These are phyloP conservation scores for Saccopteryx bilineata DNA, from an alignment of 2,113 vertebrate species.

Conservation along the genomic window DNA sequence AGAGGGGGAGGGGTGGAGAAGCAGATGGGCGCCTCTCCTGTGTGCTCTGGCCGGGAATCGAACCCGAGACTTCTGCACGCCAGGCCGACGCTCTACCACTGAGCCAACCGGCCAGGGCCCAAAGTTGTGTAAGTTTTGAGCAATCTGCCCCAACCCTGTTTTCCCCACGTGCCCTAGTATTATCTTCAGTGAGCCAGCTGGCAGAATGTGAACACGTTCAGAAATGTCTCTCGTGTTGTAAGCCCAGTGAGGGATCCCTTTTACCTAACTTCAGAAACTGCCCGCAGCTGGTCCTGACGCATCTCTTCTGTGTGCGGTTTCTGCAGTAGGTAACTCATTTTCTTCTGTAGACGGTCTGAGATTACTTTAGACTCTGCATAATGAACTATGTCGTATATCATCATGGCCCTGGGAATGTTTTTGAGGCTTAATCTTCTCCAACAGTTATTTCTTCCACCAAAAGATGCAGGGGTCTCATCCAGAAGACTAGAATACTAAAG, in stretches of 20 bases:
- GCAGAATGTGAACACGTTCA: slow-evolving; percentile 52
- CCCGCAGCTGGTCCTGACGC: slow-evolving; percentile 65
- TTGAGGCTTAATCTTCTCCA: slow-evolving; percentile 86
- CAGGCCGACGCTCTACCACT: no score
- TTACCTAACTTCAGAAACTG: slow-evolving; percentile 85
- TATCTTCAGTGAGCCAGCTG: slow-evolving; percentile 44
- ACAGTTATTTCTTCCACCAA: slow-evolving; percentile 86
- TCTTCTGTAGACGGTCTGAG: slow-evolving; percentile 79
- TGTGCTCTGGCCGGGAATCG: no score
- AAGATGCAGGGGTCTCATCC: slow-evolving; percentile 85
- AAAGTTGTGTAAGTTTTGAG: slow-evolving; percentile 51
- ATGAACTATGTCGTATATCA: slow-evolving; percentile 83
- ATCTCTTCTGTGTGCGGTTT: slow-evolving; percentile 80
- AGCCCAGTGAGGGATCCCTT: slow-evolving; percentile 24
- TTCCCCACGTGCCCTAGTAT: slow-evolving; percentile 20
- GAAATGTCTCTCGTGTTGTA: slow-evolving; percentile 1
- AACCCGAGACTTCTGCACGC: no score
- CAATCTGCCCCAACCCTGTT: background rate
- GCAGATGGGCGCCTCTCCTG: no score
- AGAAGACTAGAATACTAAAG: slow-evolving; percentile 84
- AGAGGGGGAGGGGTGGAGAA: no score
- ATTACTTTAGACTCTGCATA: slow-evolving; percentile 81
- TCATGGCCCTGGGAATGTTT: slow-evolving; percentile 81
- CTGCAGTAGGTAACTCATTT: slow-evolving; percentile 83
- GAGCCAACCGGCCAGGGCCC: no score